phyloP scores from a whole-genome alignment of 1,140 invertebrate species.

The Reticulitermes speratus region DNA sequence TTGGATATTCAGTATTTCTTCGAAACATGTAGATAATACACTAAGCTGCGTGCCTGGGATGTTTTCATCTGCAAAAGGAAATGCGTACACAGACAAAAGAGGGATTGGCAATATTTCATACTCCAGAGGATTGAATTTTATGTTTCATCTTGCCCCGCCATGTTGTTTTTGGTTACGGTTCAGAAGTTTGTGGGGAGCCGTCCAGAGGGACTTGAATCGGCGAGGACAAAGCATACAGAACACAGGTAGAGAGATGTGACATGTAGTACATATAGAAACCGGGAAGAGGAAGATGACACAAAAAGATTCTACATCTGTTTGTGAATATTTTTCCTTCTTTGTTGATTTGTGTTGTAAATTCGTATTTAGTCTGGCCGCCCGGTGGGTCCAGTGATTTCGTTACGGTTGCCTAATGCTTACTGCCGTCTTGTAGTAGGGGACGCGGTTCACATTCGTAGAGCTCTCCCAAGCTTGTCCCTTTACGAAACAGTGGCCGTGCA shows the following conservation, averaged over 20 bases:
- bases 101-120: constrained; percentile 1
- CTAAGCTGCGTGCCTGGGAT: not conserved
- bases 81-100: not conserved
- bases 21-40: not conserved
- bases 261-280: not conserved
- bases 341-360: constrained; percentile 19
- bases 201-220: not conserved
- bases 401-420: not conserved
- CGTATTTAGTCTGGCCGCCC: not conserved
- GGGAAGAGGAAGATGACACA: not conserved
- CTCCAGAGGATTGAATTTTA: constrained; percentile 1
- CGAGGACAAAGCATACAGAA: constrained; percentile 20
- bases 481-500: no score
- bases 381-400: not conserved
- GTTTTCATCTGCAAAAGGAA: not conserved
- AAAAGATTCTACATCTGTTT: constrained; percentile 1
- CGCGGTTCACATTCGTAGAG: no score
- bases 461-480: no score
- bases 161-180: constrained; percentile 25
- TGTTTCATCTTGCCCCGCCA: not conserved
- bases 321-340: not conserved
- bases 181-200: constrained; percentile 18
- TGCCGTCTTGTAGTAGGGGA: no score
- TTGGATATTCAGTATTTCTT: not conserved
- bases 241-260: not conserved